A percentile compares a stretch with the other conserved stretches of the same genome.
phyloP scores from a whole-genome alignment of 2,888 invertebrate genomes.

The Agrotis puta region DNA sequence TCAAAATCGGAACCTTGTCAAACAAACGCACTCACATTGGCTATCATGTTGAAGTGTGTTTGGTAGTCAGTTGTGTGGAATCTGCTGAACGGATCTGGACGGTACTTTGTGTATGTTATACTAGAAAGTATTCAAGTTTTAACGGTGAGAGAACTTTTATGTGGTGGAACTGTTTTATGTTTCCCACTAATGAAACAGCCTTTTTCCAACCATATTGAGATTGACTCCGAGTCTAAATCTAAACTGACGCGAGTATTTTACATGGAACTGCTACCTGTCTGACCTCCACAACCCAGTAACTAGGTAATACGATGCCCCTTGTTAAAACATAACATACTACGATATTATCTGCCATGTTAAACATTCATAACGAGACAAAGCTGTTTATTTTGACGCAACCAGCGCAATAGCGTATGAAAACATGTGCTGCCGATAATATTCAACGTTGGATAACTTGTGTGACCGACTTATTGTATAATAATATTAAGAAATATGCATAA shows the following conservation, averaged over 20 bases:
- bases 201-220: neutral
- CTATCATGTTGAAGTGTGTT: slow-evolving; percentile 7
- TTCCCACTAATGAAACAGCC: no score
- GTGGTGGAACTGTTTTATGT: no score
- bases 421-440: slow-evolving; percentile 16
- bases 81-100: neutral
- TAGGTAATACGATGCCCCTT: neutral
- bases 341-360: neutral
- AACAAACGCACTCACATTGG: slow-evolving; percentile 19
- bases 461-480: slow-evolving; percentile 26
- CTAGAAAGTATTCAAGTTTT: neutral
- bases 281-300: neutral
- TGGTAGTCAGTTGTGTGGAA: slow-evolving; percentile 7
- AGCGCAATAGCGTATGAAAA: slow-evolving; percentile 17
- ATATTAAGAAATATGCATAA: slow-evolving; percentile 2
- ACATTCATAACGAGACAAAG: slow-evolving; percentile 23
- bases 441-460: slow-evolving; percentile 9
- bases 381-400: slow-evolving; percentile 28
- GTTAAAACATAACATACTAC: neutral
- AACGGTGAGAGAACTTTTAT: no score
- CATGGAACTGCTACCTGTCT: neutral
- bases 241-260: neutral
- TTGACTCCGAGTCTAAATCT: neutral
- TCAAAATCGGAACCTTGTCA: neutral
- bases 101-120: neutral